phyloP scores from a whole-genome alignment of 2,797 vertebrate genomes.

The Otolemur crassicaudatus region DNA sequence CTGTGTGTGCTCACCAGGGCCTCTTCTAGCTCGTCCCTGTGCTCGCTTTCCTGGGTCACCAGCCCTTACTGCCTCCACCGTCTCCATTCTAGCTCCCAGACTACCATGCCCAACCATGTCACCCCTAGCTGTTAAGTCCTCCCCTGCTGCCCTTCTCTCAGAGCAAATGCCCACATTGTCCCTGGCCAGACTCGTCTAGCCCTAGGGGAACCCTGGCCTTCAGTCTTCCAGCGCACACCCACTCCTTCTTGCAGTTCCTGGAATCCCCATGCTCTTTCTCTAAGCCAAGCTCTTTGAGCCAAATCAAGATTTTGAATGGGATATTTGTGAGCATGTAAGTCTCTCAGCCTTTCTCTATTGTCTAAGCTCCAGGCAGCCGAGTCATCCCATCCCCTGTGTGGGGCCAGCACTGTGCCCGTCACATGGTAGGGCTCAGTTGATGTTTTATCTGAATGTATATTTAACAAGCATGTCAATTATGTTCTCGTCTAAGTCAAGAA shows the following conservation, averaged over 20 bases:
- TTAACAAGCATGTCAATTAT: background rate
- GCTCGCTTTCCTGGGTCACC: background rate
- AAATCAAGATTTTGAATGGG: background rate
- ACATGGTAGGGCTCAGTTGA: background rate
- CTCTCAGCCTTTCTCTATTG: background rate
- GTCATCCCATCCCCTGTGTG: background rate
- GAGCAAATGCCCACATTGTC: background rate
- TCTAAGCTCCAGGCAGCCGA: background rate
- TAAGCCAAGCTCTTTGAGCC: background rate
- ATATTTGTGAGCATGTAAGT: background rate
- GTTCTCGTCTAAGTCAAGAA: background rate
- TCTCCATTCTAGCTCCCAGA: background rate
- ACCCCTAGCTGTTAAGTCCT: background rate
- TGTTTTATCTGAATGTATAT: background rate
- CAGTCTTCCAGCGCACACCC: background rate
- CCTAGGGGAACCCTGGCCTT: background rate
- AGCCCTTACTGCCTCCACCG: background rate
- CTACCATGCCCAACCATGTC: background rate
- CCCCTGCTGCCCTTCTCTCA: background rate
- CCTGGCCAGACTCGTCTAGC: background rate
- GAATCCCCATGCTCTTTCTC: background rate
- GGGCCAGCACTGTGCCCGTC: background rate
- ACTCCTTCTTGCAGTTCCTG: background rate
- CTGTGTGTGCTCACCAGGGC: accelerated
- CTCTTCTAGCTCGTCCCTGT: background rate